These are phyloP conservation scores for Hirtodrosophila histrioides DNA, from an alignment of 2,888 invertebrate species.

Conservation along the genomic window DNA sequence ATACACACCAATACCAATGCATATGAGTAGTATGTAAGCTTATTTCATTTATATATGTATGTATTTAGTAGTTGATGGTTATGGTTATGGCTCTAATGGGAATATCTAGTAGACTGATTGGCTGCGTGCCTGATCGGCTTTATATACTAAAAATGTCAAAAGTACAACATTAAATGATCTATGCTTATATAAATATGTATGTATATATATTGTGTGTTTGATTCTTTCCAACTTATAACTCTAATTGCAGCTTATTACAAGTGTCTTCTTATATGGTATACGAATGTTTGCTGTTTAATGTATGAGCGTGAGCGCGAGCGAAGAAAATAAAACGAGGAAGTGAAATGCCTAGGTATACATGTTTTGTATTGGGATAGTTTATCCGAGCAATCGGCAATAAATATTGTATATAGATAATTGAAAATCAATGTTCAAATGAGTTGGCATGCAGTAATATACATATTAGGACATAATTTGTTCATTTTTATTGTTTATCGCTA, in stretches of 20 bases:
- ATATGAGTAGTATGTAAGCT: slow-evolving; percentile 14
- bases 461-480: slow-evolving; percentile 60
- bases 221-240: slow-evolving; percentile 40
- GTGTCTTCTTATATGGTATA: slow-evolving; percentile 70
- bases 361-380: slow-evolving; percentile 13
- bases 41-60: too few species aligned
- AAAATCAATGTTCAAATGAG: slow-evolving; percentile 38
- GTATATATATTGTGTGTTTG: slow-evolving; percentile 38
- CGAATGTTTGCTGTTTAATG: slow-evolving; percentile 62
- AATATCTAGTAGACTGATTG: slow-evolving; percentile 54
- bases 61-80: slow-evolving; percentile 26
- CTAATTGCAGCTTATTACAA: slow-evolving; percentile 62
- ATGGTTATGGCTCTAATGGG: slow-evolving; percentile 42
- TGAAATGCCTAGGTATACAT: slow-evolving; percentile 24
- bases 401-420: slow-evolving; percentile 55
- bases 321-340: slow-evolving; percentile 5
- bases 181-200: slow-evolving; percentile 31
- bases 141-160: slow-evolving; percentile 64
- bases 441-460: slow-evolving; percentile 30
- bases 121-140: slow-evolving; percentile 45
- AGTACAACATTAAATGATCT: slow-evolving; percentile 65
- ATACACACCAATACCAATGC: slow-evolving; percentile 24
- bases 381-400: slow-evolving; percentile 42
- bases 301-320: slow-evolving; percentile 19
- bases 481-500: slow-evolving; percentile 62